Base-by-base conservation (phyloP, 2,888 invertebrate species). In the Cybosia mesomella region DNA sequence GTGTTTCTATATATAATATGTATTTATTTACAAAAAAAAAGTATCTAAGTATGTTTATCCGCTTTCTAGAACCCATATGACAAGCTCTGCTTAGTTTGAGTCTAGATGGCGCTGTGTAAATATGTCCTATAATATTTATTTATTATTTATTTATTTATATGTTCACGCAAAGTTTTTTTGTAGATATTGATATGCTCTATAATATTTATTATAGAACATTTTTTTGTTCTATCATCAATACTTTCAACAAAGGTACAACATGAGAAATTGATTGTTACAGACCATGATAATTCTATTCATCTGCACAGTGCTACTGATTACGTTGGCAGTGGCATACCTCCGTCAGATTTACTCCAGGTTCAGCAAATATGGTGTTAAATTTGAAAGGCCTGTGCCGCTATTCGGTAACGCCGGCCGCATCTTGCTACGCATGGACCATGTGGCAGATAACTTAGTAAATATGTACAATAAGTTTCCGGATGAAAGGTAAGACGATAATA, bases 381-480 rank as follows among this genome's bases (percentile, higher is more conserved):
- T 76, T 54, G 24, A 78, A 0, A 83, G 70, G 8, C 82, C 84
- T 0, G 0, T 82, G 4, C 82, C 82, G 9, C 5, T 84, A n/a
- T n/a, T 84, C n/a, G 85, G 85, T 3, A 84, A 82, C 57, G 53
- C 67, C 13, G 55, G n/a, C 0, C 28, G 54, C 0, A 10, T 82
- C 1, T 10, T 71, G 4, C n/a, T 74, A 1, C 70, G 73, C 11
- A 22, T n/a, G 39, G 43, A 57, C 2, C 60, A 61, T 65, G 2
- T 88, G 7, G 53, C 78, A 0, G 80, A 85, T 0, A 72, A 84
- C 0, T 43, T 84, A 2, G 24, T 80, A 0, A 73, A 62, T 0
- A n/a, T 81, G 2, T 89, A 88, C 66, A 64, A 77, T 0, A 58
- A 68, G 0, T 90, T 85, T 69, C 82, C 85, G 2, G 77, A 81